Evolutionary conservation across 2,888 invertebrate genomes (phyloP).

Genomic region (Zaprionus obscuricornis): DNA sequence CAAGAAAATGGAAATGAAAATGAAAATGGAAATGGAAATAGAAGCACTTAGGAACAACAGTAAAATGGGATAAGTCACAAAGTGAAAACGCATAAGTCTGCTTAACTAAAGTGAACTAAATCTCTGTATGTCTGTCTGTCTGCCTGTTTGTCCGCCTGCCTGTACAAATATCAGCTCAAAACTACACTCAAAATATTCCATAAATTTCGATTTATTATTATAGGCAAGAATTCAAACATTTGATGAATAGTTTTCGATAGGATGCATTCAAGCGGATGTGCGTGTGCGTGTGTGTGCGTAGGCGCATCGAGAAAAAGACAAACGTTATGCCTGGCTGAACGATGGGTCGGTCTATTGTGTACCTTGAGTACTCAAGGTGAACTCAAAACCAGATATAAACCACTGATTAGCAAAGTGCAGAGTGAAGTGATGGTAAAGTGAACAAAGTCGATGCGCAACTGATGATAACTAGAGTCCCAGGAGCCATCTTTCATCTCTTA

Average conservation of each 20-base stretch:
- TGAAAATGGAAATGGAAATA: not conserved
- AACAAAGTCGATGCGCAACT: constrained; percentile 38
- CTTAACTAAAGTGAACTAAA: constrained; percentile 17
- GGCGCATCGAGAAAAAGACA: constrained; percentile 33
- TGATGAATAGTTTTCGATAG: constrained; percentile 26
- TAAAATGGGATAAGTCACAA: constrained; percentile 14
- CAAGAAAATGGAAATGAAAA: not conserved
- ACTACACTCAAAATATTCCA: not conserved
- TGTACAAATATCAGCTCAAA: constrained; percentile 16
- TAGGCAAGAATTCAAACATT: constrained; percentile 1
- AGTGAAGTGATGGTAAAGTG: constrained; percentile 26
- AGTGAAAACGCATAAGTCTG: constrained; percentile 5
- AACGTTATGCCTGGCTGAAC: constrained; percentile 57
- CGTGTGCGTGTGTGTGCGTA: constrained; percentile 14
- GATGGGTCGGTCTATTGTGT: constrained; percentile 14
- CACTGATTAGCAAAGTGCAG: constrained; percentile 40
- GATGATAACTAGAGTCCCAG: constrained; percentile 40
- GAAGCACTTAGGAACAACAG: constrained; percentile 18
- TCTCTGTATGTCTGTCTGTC: too few species aligned
- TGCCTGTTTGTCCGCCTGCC: too few species aligned
- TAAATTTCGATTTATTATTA: not conserved
- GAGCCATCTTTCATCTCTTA: constrained; percentile 32
- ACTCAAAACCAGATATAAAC: constrained; percentile 18
- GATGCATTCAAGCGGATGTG: constrained; percentile 15
- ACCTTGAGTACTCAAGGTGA: constrained; percentile 30